Evolutionary conservation across 2,797 vertebrate species (phyloP).

Genomic region (Eupleurogrammus muticus): DNA sequence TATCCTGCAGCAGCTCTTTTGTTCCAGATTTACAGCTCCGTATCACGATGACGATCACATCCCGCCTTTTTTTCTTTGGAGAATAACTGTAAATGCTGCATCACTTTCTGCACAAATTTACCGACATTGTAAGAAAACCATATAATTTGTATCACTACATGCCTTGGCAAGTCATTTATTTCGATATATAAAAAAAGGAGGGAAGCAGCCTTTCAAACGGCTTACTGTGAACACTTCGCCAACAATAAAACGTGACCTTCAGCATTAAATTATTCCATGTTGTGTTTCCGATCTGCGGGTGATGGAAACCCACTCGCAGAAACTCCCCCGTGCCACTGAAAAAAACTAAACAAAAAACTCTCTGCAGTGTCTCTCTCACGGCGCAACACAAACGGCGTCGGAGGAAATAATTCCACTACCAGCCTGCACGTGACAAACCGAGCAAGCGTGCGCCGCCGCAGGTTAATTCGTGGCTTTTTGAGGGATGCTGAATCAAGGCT

Average conservation of each 20-base stretch:
- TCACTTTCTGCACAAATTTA: background rate
- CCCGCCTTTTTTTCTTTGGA: no score
- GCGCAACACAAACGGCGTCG: conserved; percentile 16
- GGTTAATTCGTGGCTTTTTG: conserved; percentile 76
- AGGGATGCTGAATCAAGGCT: conserved; percentile 71
- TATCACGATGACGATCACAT: no score
- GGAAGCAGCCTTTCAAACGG: background rate
- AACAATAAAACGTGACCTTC: conserved; percentile 5
- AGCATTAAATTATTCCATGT: background rate
- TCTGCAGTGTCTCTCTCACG: conserved; percentile 22
- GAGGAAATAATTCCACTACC: conserved; percentile 63
- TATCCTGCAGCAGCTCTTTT: no score
- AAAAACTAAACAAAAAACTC: no score
- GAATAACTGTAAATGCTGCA: background rate
- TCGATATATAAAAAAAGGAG: background rate
- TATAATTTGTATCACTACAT: background rate
- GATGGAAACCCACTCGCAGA: conserved; percentile 24
- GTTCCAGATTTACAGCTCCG: no score
- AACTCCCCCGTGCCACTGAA: conserved; percentile 18
- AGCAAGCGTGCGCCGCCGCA: conserved; percentile 63
- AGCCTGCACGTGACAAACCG: conserved; percentile 70
- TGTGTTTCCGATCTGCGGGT: conserved; percentile 23
- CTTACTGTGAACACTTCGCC: background rate
- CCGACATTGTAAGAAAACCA: background rate
- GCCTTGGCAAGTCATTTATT: background rate